Percentiles rank a stretch among this genome's conserved stretches.
These are phyloP conservation scores for Agrochola litura DNA, from an alignment of 2,888 invertebrate genomes.

Conservation along the genomic window DNA sequence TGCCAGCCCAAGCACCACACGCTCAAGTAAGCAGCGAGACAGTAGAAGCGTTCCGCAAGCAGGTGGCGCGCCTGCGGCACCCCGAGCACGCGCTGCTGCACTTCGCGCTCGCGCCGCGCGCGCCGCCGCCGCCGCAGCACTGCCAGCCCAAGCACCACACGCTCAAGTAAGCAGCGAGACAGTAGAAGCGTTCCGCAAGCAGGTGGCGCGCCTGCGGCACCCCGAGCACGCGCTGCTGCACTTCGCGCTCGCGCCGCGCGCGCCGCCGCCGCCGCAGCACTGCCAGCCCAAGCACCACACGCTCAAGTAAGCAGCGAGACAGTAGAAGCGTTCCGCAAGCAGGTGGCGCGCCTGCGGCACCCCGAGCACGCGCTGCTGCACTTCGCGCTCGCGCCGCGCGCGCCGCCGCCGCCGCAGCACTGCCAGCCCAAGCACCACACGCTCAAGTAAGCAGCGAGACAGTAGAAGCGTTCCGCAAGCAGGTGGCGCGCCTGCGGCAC, in stretches of 20 bases:
- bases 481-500: constrained; percentile 95
- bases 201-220: constrained; percentile 95
- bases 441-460: constrained; percentile 97
- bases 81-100: constrained; percentile 97
- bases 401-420: constrained; percentile 92
- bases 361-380: constrained; percentile 97
- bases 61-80: constrained; percentile 95
- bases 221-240: constrained; percentile 97
- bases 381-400: constrained; percentile 97
- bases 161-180: constrained; percentile 97
- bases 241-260: constrained; percentile 97
- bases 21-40: constrained; percentile 97
- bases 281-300: constrained; percentile 97
- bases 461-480: constrained; percentile 96
- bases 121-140: constrained; percentile 92
- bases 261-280: constrained; percentile 92
- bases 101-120: constrained; percentile 97
- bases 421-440: constrained; percentile 97
- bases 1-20: constrained; percentile 97
- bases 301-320: constrained; percentile 97
- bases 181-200: constrained; percentile 96
- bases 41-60: constrained; percentile 96
- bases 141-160: constrained; percentile 97
- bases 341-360: constrained; percentile 95
- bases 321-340: constrained; percentile 96